These are phyloP conservation scores for Subacronicta megacephala DNA, from an alignment of 2,888 invertebrate genomes.

Conservation along the genomic window DNA sequence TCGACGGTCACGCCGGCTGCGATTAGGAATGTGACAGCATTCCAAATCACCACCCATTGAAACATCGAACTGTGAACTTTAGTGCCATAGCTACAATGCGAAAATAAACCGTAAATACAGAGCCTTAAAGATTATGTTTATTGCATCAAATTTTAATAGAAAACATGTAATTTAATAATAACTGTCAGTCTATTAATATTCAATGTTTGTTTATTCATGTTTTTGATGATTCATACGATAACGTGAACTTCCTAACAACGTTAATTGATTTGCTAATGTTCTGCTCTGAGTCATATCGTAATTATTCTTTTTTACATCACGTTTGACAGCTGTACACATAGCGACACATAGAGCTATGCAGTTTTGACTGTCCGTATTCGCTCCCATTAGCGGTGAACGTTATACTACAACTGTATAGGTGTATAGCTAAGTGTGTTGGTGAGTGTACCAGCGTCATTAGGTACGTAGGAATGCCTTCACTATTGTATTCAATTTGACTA, in stretches of 20 bases:
- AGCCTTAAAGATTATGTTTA: background rate
- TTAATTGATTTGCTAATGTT: constrained; percentile 36
- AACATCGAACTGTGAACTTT: constrained; percentile 59
- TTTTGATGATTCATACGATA: constrained; percentile 33
- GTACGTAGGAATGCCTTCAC: constrained; percentile 24
- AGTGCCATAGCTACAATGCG: constrained; percentile 19
- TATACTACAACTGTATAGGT: too few relatives aligned
- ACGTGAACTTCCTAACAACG: constrained; percentile 16
- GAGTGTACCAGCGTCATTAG: constrained; percentile 15
- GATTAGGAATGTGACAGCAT: constrained; percentile 60
- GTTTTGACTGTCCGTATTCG: too few relatives aligned
- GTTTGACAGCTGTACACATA: constrained; percentile 11
- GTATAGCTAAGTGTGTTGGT: too few relatives aligned
- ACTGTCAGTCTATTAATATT: constrained; percentile 13
- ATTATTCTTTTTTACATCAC: constrained; percentile 26
- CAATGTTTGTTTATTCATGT: constrained; percentile 32
- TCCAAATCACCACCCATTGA: constrained; percentile 50
- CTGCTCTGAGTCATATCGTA: constrained; percentile 27
- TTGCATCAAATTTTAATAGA: constrained; percentile 23
- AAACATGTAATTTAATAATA: constrained; percentile 25
- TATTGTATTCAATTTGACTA: constrained; percentile 58
- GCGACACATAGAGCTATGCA: too few relatives aligned
- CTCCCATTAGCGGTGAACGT: too few relatives aligned
- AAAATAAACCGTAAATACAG: constrained; percentile 16
- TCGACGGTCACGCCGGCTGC: constrained; percentile 64